phyloP scores from a whole-genome alignment of 2,113 vertebrate genomes.

The Phylloscopus trochiloides region DNA sequence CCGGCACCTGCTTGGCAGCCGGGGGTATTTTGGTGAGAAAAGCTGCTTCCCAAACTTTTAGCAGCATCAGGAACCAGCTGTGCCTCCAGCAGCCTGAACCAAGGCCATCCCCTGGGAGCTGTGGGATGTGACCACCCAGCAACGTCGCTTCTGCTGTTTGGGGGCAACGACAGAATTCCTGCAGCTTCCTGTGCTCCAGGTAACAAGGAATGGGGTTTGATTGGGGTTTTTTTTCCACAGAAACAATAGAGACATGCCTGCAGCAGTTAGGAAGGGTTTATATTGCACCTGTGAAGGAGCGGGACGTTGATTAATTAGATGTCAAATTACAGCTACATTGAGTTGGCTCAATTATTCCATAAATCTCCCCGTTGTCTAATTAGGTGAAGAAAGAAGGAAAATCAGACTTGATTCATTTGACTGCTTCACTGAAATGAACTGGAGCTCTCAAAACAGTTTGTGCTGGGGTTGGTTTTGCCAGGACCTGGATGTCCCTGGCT shows the following conservation, averaged over 20 bases:
- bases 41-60: not conserved
- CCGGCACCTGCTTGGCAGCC: not conserved
- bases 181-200: not conserved
- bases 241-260: not conserved
- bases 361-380: constrained; percentile 19
- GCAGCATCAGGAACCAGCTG: rapidly evolving
- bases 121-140: not conserved
- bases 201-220: not conserved
- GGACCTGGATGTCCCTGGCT: not conserved
- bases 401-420: not conserved
- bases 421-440: not conserved
- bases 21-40: not conserved
- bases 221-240: not conserved
- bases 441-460: not conserved
- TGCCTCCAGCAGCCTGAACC: not conserved
- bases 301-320: constrained; percentile 13
- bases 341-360: not conserved
- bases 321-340: constrained; percentile 13
- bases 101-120: rapidly evolving
- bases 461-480: not conserved
- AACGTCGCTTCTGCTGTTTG: rapidly evolving
- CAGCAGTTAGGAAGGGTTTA: not conserved
- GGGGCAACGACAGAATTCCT: rapidly evolving
- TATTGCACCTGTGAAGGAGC: not conserved
- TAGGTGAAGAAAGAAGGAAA: constrained; percentile 12